Percentiles rank a stretch among this genome's conserved stretches.
Conservation (phyloP, 2,888 invertebrate genomes). For the Prenolepis imparis region DNA sequence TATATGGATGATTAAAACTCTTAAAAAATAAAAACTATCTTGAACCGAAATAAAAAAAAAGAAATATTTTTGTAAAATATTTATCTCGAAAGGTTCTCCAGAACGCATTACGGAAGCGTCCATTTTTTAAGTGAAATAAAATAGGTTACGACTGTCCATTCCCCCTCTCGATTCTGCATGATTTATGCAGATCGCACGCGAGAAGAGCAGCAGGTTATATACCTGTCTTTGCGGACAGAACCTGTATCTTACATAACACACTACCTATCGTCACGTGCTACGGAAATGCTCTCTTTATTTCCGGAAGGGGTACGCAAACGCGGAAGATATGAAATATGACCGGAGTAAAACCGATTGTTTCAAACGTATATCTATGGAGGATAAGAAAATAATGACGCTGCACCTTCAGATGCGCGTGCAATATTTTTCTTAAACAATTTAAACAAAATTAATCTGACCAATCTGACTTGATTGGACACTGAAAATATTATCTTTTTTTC, state of each 20-base stretch:
- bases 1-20: not conserved
- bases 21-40: not conserved
- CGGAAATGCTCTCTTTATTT: conserved; percentile 66
- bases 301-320: conserved; percentile 62
- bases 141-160: not conserved
- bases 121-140: conserved; percentile 1
- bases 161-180: conserved; percentile 30
- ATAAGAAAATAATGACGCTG: conserved; percentile 9
- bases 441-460: not conserved
- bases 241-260: conserved; percentile 58
- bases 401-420: conserved; percentile 11
- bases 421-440: conserved; percentile 6
- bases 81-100: not conserved
- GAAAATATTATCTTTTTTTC: not conserved
- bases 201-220: conserved; percentile 26
- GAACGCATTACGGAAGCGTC: not conserved
- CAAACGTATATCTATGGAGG: conserved; percentile 11
- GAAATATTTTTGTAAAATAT: not conserved
- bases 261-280: conserved; percentile 65
- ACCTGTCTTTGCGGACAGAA: conserved; percentile 47
- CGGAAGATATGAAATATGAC: conserved; percentile 59
- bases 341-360: conserved; percentile 30
- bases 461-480: not conserved
- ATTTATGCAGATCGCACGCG: conserved; percentile 58
- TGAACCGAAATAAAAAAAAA: conserved; percentile 8